Conservation (phyloP, 2,888 invertebrate genomes). For the Drosophila rellima region DNA sequence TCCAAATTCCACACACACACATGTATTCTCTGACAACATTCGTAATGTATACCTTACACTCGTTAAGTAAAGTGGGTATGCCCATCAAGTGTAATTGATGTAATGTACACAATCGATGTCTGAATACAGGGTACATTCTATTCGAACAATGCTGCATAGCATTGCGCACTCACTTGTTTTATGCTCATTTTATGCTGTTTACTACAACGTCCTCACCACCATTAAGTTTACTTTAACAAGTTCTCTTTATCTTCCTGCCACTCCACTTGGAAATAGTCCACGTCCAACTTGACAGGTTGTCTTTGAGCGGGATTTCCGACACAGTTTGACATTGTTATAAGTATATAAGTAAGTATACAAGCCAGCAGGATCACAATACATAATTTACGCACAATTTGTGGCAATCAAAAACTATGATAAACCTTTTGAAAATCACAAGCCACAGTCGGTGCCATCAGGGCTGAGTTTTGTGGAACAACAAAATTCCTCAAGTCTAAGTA, state of each 20-base stretch:
- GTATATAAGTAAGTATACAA: conserved; percentile 24
- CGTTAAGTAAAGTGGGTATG: background rate
- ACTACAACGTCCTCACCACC: conserved; percentile 19
- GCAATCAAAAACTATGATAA: conserved; percentile 71
- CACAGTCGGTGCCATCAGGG: background rate
- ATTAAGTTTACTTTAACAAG: conserved; percentile 36
- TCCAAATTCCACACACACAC: background rate
- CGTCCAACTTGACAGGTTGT: conserved; percentile 42
- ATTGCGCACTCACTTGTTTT: conserved; percentile 10
- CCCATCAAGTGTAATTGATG: background rate
- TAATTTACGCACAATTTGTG: conserved; percentile 73
- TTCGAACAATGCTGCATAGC: background rate
- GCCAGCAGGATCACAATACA: conserved; percentile 49
- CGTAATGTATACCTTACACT: background rate
- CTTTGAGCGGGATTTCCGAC: conserved; percentile 30
- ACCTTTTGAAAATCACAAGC: conserved; percentile 54
- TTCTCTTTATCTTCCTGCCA: conserved; percentile 2
- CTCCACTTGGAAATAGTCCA: conserved; percentile 10
- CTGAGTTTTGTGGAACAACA: conserved; percentile 13
- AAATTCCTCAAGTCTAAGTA: conserved; percentile 14
- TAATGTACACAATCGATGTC: background rate
- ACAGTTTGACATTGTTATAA: conserved; percentile 24
- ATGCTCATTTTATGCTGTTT: conserved; percentile 33
- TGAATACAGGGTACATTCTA: background rate
- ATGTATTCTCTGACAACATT: background rate